A percentile compares a stretch with the other conserved stretches of the same genome.
Conservation (phyloP, 2,113 vertebrate genomes). For the Cromileptes altivelis region DNA sequence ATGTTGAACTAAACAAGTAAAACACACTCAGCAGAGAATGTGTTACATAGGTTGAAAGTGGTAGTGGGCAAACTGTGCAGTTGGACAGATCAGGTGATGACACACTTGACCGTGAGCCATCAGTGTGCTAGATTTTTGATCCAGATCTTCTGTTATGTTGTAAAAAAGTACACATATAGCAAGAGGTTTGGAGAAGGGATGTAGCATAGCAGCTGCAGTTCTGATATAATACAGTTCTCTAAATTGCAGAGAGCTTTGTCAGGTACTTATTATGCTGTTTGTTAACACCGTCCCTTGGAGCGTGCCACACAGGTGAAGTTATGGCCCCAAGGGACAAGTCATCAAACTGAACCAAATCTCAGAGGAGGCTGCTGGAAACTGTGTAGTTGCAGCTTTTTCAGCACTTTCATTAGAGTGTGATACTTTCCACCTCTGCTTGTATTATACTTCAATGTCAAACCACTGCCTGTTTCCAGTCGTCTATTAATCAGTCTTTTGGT, state of each 20-base stretch:
- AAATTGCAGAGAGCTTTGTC: constrained; percentile 32
- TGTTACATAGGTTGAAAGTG: not conserved
- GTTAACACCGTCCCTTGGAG: constrained; percentile 28
- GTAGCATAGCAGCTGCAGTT: not conserved
- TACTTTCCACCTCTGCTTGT: not conserved
- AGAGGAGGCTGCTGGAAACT: constrained; percentile 13
- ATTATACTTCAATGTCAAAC: constrained; percentile 2
- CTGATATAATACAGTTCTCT: constrained; percentile 11
- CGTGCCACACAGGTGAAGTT: constrained; percentile 30
- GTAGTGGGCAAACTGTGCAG: not conserved
- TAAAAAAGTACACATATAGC: not conserved
- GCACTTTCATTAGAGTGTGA: not conserved
- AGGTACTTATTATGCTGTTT: constrained; percentile 28
- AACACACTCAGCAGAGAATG: not conserved
- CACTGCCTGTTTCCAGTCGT: not conserved
- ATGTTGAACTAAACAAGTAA: not conserved
- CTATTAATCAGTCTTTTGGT: constrained; percentile 7
- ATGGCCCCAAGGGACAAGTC: constrained; percentile 17
- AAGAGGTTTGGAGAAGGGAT: not conserved
- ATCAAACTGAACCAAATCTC: constrained; percentile 26
- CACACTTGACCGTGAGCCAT: not conserved
- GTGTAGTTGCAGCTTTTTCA: not conserved
- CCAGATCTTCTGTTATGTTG: not conserved
- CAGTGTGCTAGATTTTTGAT: not conserved
- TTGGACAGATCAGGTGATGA: not conserved